phyloP scores from a whole-genome alignment of 2,797 vertebrate genomes.

The Ctenopoma multispine region DNA sequence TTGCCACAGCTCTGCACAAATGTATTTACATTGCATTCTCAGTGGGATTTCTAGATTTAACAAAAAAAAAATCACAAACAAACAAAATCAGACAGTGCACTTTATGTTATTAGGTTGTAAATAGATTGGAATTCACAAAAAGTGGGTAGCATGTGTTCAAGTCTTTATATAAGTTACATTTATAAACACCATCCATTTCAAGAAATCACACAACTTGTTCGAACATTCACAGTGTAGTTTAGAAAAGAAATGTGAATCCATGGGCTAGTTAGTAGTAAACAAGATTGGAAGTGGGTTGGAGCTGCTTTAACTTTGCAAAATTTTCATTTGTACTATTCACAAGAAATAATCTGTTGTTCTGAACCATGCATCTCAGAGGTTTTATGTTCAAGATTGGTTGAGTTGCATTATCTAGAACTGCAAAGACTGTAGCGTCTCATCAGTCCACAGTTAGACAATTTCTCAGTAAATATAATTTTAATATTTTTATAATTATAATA shows the following conservation, averaged over 20 bases:
- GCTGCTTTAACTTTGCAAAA: not conserved
- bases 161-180: no score
- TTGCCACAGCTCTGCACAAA: constrained; percentile 34
- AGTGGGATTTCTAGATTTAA: constrained; percentile 42
- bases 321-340: not conserved
- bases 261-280: not conserved
- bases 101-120: not conserved
- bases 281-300: not conserved
- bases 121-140: constrained; percentile 10
- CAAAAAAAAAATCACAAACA: constrained; percentile 11
- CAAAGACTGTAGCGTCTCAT: no score
- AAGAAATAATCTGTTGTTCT: not conserved
- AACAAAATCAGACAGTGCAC: constrained; percentile 20
- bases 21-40: constrained; percentile 52
- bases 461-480: no score
- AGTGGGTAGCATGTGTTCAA: not conserved
- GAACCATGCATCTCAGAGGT: no score
- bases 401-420: no score
- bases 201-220: no score
- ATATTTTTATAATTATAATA: no score
- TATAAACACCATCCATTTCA: no score
- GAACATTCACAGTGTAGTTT: not conserved
- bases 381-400: no score
- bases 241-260: not conserved
- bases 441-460: no score